phyloP scores from a whole-genome alignment of 1,140 invertebrate species.

The Neelides sp. region DNA sequence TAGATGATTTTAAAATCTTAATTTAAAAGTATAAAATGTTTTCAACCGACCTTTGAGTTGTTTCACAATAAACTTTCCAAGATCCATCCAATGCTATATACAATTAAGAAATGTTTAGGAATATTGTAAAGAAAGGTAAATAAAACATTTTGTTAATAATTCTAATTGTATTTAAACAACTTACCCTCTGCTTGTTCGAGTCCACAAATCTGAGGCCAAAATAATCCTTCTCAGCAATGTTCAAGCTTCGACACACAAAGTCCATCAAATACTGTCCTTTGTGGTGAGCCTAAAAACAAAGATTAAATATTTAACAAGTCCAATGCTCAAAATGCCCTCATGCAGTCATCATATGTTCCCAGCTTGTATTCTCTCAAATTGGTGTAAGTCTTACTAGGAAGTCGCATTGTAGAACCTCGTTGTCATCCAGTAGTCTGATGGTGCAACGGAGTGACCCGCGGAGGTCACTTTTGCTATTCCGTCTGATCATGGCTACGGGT shows the following conservation, averaged over 20 bases:
- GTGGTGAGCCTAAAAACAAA: slow-evolving; percentile 64
- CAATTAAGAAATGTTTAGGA: slow-evolving; percentile 32
- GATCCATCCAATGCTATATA: slow-evolving; percentile 89
- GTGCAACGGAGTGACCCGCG: slow-evolving; percentile 70
- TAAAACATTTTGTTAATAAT: background rate
- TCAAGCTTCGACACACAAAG: slow-evolving; percentile 81
- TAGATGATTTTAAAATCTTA: too few species aligned
- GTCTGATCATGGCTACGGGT: slow-evolving; percentile 47
- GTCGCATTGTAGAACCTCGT: slow-evolving; percentile 85
- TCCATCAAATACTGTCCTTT: slow-evolving; percentile 87
- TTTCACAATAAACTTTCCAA: slow-evolving; percentile 81
- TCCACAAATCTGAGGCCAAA: slow-evolving; percentile 93
- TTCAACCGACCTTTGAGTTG: slow-evolving; percentile 75
- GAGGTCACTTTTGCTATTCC: slow-evolving; percentile 66
- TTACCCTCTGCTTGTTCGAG: slow-evolving; percentile 76
- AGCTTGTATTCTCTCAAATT: too few species aligned
- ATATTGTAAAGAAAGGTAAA: background rate
- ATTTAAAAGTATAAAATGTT: background rate
- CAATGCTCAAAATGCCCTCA: background rate
- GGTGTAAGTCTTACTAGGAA: slow-evolving; percentile 62
- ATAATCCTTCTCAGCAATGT: slow-evolving; percentile 91
- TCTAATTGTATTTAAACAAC: slow-evolving; percentile 25
- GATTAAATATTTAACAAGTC: background rate
- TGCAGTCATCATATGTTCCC: background rate
- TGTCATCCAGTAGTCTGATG: slow-evolving; percentile 82